Base-by-base conservation (phyloP, 1,140 invertebrate genomes). In the Drosophila sulfurigaster region DNA sequence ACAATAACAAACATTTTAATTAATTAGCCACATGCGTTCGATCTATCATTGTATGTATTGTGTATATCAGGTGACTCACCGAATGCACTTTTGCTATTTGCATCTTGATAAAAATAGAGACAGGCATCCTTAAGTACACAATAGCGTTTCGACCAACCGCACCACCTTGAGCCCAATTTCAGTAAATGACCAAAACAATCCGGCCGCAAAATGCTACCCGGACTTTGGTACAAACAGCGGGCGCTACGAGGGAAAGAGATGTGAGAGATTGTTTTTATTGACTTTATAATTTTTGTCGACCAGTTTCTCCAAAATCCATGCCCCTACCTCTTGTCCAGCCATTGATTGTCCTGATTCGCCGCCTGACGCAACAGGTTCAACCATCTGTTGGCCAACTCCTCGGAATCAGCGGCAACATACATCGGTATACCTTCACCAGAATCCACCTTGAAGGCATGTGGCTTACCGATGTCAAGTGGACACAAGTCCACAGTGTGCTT, bases 61-160 rank as follows among this genome's bases (percentile, higher is more conserved):
- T 25, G 6, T 56, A 10, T 38, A 3, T 49, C 15, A 38, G n/a
- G 48, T 85, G 86, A 90, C 85, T 81, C 77, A 98, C 97, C 98
- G 92, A 98, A 96, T 76, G 98, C 97, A 90, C 94, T 95, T 82
- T 96, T 96, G 69, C 97, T 96, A 89, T 96, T 96, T 10, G 95
- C 95, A 92, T 98, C 97, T 79, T 96, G 96, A 93, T 98, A 99
- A 93, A 99, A 98, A 93, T 98, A 99, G 8, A 99, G 94, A 82
- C 97, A 98, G 49, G 98, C 98, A 93, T 99, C 98, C 93, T 99
- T 99, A 4, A 99, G 94, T 16, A 99, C 96, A 93, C 98, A 99
- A 94, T 98, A 99, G 49, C 98, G 94, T 82, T 96, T 95, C 67
- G 96, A 96, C 98, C 98, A 99, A 52, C 94, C 96, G 93, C 96